These are phyloP conservation scores for Caenorhabditis latens DNA, from an alignment of 1,140 invertebrate genomes.

Conservation along the genomic window DNA sequence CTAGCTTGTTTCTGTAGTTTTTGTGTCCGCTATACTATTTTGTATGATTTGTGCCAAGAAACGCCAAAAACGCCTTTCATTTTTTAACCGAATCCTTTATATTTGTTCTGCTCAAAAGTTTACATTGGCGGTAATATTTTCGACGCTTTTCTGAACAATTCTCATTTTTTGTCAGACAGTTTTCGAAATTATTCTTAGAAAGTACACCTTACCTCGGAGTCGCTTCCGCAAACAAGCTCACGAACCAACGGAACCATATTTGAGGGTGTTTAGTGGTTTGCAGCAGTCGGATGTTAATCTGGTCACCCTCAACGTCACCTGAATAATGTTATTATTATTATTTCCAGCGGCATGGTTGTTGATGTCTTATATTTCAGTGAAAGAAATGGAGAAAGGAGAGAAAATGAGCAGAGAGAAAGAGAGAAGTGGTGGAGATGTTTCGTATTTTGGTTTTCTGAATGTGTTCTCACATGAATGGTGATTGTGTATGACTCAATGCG, in stretches of 20 bases:
- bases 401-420: background rate
- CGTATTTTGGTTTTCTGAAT: background rate
- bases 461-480: no score
- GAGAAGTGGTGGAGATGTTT: background rate
- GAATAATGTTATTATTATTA: background rate
- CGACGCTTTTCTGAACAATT: background rate
- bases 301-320: background rate
- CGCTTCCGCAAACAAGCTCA: slow-evolving; percentile 6
- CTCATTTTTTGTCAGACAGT: background rate
- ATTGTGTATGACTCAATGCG: no score
- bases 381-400: background rate
- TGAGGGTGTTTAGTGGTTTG: background rate
- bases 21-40: background rate
- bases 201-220: background rate
- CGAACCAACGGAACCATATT: slow-evolving; percentile 37
- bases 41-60: background rate
- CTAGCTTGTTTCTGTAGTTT: background rate
- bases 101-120: background rate
- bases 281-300: background rate
- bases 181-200: no score
- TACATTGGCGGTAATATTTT: background rate
- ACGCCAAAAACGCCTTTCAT: background rate
- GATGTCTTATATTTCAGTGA: no score
- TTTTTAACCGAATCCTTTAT: background rate
- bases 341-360: background rate